These are phyloP conservation scores for Alethe castanea DNA, from an alignment of 2,113 vertebrate species.

Conservation along the genomic window DNA sequence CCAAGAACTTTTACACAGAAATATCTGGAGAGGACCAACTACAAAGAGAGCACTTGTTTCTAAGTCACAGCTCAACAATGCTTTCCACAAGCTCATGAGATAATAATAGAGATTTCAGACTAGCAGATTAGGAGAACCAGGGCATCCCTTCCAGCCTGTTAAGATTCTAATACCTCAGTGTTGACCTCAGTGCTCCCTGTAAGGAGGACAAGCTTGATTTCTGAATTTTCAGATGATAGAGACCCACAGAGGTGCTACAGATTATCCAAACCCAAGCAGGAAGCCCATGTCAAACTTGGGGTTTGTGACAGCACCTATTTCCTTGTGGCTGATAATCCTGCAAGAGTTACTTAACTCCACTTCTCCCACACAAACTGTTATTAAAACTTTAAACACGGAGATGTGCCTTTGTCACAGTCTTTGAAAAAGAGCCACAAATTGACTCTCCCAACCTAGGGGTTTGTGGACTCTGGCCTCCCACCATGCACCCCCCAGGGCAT, in stretches of 20 bases:
- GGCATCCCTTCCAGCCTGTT: neutral
- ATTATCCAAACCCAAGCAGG: neutral
- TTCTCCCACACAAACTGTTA: neutral
- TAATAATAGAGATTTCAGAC: neutral
- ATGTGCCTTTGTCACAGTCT: neutral
- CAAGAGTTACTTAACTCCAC: neutral
- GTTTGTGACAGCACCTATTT: neutral
- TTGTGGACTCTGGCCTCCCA: neutral
- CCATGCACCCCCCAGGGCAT: neutral
- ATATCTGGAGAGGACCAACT: neutral
- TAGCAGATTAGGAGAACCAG: neutral
- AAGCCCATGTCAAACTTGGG: neutral
- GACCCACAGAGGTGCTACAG: neutral
- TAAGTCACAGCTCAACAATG: neutral
- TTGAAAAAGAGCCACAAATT: neutral
- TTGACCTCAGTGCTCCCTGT: neutral
- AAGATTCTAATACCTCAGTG: neutral
- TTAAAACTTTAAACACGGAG: neutral
- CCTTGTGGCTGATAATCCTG: neutral
- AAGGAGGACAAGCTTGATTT: neutral
- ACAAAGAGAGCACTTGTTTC: neutral
- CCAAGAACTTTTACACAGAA: constrained; percentile 8
- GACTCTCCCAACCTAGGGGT: neutral
- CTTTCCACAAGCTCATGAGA: neutral
- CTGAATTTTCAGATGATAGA: neutral